A percentile compares a stretch with the other conserved stretches of the same genome.
Evolutionary conservation across 2,113 vertebrate species (phyloP).

Genomic region (Nothobranchius furzeri): DNA sequence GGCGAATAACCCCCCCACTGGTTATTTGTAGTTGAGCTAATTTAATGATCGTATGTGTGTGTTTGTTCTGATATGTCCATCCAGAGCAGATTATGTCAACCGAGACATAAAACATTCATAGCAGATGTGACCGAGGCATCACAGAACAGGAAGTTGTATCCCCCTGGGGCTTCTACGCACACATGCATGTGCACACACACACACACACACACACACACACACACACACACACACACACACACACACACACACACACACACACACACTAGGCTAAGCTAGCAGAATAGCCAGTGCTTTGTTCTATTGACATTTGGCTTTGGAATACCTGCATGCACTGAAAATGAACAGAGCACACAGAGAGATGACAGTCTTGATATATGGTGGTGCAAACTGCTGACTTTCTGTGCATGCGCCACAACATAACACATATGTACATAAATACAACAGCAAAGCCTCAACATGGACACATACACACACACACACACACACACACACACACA

Average conservation of each 20-base stretch:
- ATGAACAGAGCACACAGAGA: conserved; percentile 50
- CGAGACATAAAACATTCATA: conserved; percentile 91
- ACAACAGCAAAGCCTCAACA: conserved; percentile 30
- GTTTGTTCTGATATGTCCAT: conserved; percentile 6
- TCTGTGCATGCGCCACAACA: conserved; percentile 43
- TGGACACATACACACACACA: conserved; percentile 43
- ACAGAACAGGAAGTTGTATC: conserved; percentile 71
- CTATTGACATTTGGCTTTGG: conserved; percentile 74
- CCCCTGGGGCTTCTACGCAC: conserved; percentile 34
- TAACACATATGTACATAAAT: conserved; percentile 18
- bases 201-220: conserved; percentile 14
- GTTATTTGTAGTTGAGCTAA: conserved; percentile 2
- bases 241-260: conserved; percentile 19
- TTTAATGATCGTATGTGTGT: conserved; percentile 16
- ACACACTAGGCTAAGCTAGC: conserved; percentile 66
- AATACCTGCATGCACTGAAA: conserved; percentile 53
- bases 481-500: conserved; percentile 40
- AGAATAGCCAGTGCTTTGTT: conserved; percentile 83
- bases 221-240: conserved; percentile 23
- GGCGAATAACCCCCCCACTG: not conserved
- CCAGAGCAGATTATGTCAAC: conserved; percentile 82
- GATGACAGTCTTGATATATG: conserved; percentile 60
- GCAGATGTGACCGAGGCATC: conserved; percentile 85
- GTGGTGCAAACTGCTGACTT: conserved; percentile 46
- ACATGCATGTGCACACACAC: conserved; percentile 20